These are phyloP conservation scores for Adela reaumurella DNA, from an alignment of 2,888 invertebrate species.

Conservation along the genomic window DNA sequence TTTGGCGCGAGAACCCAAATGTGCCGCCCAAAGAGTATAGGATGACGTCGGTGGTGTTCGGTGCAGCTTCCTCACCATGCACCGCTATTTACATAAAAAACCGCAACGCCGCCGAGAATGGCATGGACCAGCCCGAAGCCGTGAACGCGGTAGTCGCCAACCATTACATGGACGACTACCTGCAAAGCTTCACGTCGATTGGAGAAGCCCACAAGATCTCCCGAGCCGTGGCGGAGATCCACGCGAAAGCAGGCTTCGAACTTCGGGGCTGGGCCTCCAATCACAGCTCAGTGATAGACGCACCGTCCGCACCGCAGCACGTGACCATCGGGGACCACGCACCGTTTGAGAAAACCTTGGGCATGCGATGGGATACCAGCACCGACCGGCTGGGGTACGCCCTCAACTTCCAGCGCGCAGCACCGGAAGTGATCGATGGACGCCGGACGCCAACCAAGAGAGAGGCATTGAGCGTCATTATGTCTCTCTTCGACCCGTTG, in stretches of 20 bases:
- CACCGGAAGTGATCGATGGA: too few species aligned
- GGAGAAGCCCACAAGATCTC: not conserved
- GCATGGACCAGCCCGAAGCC: not conserved
- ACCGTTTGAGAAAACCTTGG: too few species aligned
- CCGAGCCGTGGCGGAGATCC: not conserved
- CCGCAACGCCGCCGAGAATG: not conserved
- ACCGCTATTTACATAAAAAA: conserved; percentile 8
- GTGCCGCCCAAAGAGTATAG: conserved; percentile 9
- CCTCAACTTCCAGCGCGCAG: too few species aligned
- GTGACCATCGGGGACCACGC: too few species aligned
- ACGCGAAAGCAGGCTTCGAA: not conserved
- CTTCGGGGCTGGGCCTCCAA: not conserved
- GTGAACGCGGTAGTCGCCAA: not conserved
- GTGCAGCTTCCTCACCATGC: conserved; percentile 14
- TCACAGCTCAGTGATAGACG: not conserved
- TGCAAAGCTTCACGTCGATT: not conserved
- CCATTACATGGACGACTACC: conserved; percentile 2
- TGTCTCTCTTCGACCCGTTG: conserved; percentile 19
- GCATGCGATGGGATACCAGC: too few species aligned
- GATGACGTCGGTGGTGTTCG: conserved; percentile 16
- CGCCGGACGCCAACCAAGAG: conserved; percentile 12
- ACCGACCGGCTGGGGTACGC: too few species aligned
- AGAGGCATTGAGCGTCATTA: conserved; percentile 12
- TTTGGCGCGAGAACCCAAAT: conserved; percentile 4
- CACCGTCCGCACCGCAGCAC: too few species aligned